These are phyloP conservation scores for Caenorhabditis sp. DNA, from an alignment of 2,888 invertebrate genomes.

Conservation along the genomic window DNA sequence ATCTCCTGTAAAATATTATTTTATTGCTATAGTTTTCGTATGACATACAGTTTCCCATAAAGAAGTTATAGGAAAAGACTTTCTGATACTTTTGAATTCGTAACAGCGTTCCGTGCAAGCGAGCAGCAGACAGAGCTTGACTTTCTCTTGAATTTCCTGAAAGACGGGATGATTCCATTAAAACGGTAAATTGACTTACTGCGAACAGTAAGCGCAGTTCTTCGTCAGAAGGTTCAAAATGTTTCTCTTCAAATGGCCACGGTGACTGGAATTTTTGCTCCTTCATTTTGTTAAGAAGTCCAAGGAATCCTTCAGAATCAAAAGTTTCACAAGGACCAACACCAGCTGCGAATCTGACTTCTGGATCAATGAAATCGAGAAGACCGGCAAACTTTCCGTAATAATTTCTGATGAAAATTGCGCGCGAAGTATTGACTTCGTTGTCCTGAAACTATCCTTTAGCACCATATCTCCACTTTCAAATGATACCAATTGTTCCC, in stretches of 20 bases:
- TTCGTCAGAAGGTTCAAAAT: too few species aligned
- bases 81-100: conserved; percentile 5
- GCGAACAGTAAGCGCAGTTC: too few species aligned
- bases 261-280: background rate
- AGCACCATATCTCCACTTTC: too few species aligned
- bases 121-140: conserved; percentile 23
- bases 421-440: conserved; percentile 9
- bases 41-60: conserved; percentile 11
- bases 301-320: conserved; percentile 19
- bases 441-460: conserved; percentile 15
- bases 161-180: background rate
- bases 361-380: conserved; percentile 24
- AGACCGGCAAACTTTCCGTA: conserved; percentile 6
- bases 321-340: conserved; percentile 40
- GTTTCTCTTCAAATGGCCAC: conserved; percentile 36
- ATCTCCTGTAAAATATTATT: conserved; percentile 7
- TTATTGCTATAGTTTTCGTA: too few species aligned
- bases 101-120: conserved; percentile 42
- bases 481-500: too few species aligned
- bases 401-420: conserved; percentile 8
- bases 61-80: background rate
- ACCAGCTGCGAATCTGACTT: conserved; percentile 20
- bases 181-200: too few species aligned
- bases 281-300: conserved; percentile 6
- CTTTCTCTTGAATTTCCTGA: background rate